phyloP scores from a whole-genome alignment of 30 jellyfish, hydroid and myxozoan genomes.

The Mastigias papua region DNA sequence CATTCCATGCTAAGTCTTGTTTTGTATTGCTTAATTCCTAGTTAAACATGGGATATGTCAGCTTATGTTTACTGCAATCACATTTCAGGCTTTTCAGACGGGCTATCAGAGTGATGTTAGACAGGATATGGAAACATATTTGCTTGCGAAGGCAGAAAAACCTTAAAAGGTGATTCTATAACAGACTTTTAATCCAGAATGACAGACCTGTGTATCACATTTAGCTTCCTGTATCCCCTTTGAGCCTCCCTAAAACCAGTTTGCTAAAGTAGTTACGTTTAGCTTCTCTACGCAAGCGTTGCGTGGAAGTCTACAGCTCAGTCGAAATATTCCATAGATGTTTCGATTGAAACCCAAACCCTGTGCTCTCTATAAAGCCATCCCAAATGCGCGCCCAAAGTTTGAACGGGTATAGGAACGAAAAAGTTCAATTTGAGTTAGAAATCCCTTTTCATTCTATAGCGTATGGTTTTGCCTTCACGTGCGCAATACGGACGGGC shows the following conservation, averaged over 20 bases:
- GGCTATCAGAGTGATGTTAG: not conserved
- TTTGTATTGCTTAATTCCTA: too few relatives aligned
- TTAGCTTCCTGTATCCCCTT: not conserved
- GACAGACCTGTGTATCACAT: not conserved
- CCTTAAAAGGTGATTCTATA: slow-evolving; percentile 32
- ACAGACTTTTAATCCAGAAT: slow-evolving; percentile 17
- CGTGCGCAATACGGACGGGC: not conserved
- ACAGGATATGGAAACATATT: slow-evolving; percentile 14
- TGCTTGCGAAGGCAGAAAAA: not conserved
- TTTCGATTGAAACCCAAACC: not conserved
- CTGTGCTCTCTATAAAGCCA: not conserved
- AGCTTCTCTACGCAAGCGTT: not conserved
- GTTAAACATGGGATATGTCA: too few relatives aligned
- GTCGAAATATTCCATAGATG: not conserved
- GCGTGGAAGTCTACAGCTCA: not conserved
- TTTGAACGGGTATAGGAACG: too few relatives aligned
- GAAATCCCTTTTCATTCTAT: not conserved
- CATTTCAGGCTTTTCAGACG: slow-evolving; percentile 14
- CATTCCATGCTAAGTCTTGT: too few relatives aligned
- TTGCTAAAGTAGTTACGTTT: too few relatives aligned
- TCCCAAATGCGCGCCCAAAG: not conserved
- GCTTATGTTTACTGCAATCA: not conserved
- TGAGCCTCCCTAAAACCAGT: not conserved
- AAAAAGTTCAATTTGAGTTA: too few relatives aligned
- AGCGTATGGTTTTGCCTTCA: not conserved